Evolutionary conservation across 2,797 vertebrate species (phyloP).

Genomic region (Zalophus californianus): DNA sequence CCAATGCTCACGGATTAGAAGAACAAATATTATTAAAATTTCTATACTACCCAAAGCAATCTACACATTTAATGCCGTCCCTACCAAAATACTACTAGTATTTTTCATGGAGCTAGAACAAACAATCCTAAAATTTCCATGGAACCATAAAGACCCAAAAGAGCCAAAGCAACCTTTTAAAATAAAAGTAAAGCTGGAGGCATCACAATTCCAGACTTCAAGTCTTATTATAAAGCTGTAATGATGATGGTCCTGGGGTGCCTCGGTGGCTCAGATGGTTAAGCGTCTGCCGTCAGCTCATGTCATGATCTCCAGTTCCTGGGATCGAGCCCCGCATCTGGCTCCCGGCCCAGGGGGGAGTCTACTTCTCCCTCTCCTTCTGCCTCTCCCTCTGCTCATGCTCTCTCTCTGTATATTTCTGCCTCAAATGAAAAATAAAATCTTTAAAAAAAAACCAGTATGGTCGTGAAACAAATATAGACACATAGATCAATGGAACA

Average conservation of each 20-base stretch:
- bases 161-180: neutral
- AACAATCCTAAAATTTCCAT: neutral
- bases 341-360: no score
- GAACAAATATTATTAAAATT: neutral
- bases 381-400: no score
- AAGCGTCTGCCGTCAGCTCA: no score
- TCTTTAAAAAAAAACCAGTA: no score
- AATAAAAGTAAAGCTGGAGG: neutral
- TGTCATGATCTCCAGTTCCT: no score
- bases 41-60: neutral
- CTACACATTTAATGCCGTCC: neutral
- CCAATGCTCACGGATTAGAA: neutral
- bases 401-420: no score
- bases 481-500: neutral
- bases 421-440: no score
- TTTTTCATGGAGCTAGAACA: neutral
- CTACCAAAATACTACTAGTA: neutral
- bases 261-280: no score
- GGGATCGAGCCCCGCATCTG: no score
- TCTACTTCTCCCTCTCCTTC: no score
- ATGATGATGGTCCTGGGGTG: neutral
- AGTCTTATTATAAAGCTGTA: neutral
- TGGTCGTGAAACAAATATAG: no score
- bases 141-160: neutral
- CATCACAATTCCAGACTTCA: neutral